Percentiles rank a stretch among this genome's conserved stretches.
Evolutionary conservation across 2,797 vertebrate genomes (phyloP).

Genomic region (Cossypha heuglini): DNA sequence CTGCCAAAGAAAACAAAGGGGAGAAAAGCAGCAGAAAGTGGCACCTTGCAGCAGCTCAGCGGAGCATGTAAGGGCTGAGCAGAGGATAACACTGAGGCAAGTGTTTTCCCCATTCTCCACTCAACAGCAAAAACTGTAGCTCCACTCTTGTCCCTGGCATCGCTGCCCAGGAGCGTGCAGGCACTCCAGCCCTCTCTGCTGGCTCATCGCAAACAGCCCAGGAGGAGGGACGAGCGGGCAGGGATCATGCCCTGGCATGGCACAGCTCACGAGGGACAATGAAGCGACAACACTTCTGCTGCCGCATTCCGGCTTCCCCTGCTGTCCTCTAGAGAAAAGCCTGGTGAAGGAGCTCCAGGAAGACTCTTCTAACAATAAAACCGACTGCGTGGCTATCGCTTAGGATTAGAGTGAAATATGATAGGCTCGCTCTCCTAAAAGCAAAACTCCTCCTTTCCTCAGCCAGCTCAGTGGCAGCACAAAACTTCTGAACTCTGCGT

Average conservation of each 20-base stretch:
- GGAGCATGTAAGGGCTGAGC: conserved; percentile 45
- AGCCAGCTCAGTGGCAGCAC: conserved; percentile 36
- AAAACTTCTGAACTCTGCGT: conserved; percentile 70
- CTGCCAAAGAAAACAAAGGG: conserved; percentile 65
- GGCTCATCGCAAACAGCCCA: neutral
- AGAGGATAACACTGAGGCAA: neutral
- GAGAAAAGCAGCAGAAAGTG: conserved; percentile 45
- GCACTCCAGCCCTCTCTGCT: neutral
- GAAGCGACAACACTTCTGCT: neutral
- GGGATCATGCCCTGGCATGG: neutral
- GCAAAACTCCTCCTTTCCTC: conserved; percentile 71
- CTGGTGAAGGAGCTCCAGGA: conserved; percentile 40
- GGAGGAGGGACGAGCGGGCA: neutral
- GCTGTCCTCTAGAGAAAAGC: conserved; percentile 3
- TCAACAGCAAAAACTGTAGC: conserved; percentile 39
- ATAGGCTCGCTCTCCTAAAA: conserved; percentile 74
- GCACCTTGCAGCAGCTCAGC: conserved; percentile 63
- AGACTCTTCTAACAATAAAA: conserved; percentile 74
- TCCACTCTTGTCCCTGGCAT: conserved; percentile 53
- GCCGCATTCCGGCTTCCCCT: neutral
- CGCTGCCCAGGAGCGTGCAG: neutral
- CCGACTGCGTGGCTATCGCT: conserved; percentile 71
- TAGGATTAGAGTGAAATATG: conserved; percentile 85
- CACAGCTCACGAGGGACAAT: neutral
- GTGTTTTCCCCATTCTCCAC: conserved; percentile 40